Evolutionary conservation across 2,797 vertebrate genomes (phyloP), one percentile per base, ranked within the genome.

Genomic region (Cottoperca gobio): DNA sequence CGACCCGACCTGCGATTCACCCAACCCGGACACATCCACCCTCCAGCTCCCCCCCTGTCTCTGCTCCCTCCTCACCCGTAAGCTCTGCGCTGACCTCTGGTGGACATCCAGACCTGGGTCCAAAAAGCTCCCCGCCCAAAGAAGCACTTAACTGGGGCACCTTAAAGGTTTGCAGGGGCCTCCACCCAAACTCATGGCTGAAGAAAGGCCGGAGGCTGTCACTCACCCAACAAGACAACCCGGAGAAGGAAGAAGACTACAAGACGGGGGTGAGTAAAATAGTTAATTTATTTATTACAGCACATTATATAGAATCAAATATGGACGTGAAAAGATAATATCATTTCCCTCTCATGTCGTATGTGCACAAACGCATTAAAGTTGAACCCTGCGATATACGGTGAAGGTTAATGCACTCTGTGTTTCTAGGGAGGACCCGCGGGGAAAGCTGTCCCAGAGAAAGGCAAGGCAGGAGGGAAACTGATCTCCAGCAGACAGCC

Each of bases 141-240:
- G 91, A 94, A 23, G 6, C 69, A 0, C 8, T 50, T 9, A 78
- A 24, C 72, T 70, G 82, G 88, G 90, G 84, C 6, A 55, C 82
- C 2, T n/a, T 89, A 3, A 92, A 76, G 24, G 55, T 79, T 62
- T 65, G 90, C 46, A 89, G 93, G 31, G 94, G 94, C 37, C 88
- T 96, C 26, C 96, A 97, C 74, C 95, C 96, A 9, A 95, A 95
- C 75, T 93, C 93, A 0, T 97, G 96, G 96, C 77, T 97, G 72
- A 96, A 94, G 89, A 96, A 86, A 81, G 83, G 85, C 77, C 75
- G 91, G 72, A 84, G 94, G 78, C 91, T 95, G 88, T 95, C 96
- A 0, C 89, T 96, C 1, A 95, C 91, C 19, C 95, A 94, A 50
- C 95, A 91, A 42, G 93, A 95, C 40, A 91, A 83, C 31, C 55